Percentiles rank a stretch among this genome's conserved stretches.
Evolutionary conservation across 2,888 invertebrate species (phyloP).

Genomic region (Cactoblastis cactorum): DNA sequence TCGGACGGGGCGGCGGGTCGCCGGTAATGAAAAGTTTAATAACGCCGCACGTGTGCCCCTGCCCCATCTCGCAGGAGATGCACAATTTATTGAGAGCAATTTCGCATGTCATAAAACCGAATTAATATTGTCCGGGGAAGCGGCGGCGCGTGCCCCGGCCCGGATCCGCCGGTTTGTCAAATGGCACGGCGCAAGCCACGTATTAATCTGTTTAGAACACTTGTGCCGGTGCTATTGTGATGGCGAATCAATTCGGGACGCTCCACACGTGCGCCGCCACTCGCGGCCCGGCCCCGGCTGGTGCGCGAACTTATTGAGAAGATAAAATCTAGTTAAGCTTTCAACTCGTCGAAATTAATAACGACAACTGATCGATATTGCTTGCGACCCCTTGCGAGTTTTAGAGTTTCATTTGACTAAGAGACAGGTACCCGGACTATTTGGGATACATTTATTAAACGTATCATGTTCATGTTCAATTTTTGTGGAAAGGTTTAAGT

Average conservation of each 20-base stretch:
- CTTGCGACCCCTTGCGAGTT: not conserved
- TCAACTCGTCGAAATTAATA: not conserved
- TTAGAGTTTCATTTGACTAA: not conserved
- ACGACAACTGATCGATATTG: not conserved
- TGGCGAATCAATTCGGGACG: constrained; percentile 26
- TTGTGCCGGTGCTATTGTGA: constrained; percentile 28
- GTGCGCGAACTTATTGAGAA: not conserved
- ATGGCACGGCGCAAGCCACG: constrained; percentile 32
- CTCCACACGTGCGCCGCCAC: constrained; percentile 31
- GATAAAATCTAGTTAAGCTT: constrained; percentile 3
- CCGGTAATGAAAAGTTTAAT: constrained; percentile 73
- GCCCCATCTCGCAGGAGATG: constrained; percentile 40
- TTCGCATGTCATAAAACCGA: constrained; percentile 77
- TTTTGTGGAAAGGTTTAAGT: too few relatives aligned
- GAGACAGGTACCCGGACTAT: not conserved
- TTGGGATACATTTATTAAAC: too few relatives aligned
- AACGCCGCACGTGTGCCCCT: constrained; percentile 60
- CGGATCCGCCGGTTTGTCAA: constrained; percentile 28
- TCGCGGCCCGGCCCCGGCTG: too few relatives aligned
- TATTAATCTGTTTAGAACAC: constrained; percentile 29
- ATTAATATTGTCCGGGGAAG: constrained; percentile 56
- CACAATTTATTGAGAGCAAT: constrained; percentile 73
- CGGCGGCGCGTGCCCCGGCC: constrained; percentile 16
- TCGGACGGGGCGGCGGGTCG: constrained; percentile 23
- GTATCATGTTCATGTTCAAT: too few relatives aligned